Base-by-base conservation (phyloP, 2,888 invertebrate species). In the Lathronympha strigana region DNA sequence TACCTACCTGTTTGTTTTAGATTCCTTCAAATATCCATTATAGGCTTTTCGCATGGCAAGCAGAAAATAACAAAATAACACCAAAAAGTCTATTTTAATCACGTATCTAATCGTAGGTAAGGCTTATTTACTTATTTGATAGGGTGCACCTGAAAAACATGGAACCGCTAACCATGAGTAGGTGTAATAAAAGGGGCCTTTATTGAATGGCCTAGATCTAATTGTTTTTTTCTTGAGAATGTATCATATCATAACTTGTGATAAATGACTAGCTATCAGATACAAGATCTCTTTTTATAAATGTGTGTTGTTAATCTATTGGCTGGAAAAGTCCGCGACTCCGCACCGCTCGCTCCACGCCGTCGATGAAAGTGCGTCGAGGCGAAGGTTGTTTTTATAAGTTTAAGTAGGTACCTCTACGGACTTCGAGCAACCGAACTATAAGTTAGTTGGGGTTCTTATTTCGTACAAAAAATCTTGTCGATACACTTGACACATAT, bases 291-390 rank as follows among this genome's bases (percentile, higher is more conserved):
- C 19, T 19, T 43, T 3, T 19, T 19, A 4, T 19, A 2, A 43
- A 43, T 3, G 19, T 19, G 17, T 6, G 15, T 17, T 17, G 43
- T 11, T 28, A n/a, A 33, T 21, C 40, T 58, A 23, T 51, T 63
- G 63, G 63, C 15, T 33, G 50, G 31, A 63, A 63, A 40, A 57
- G 13, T 43, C 50, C 25, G 33, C n/a, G n/a, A n/a, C 55, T 17
- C 28, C 28, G 31, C 49, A 45, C 53, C n/a, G n/a, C n/a, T n/a
- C 40, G 17, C 23, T 49, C 38, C 28, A 36, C 38, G 31, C 21
- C 49, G 38, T n/a, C 38, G 38, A 49, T 63, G 49, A 40, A 50
- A 57, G 40, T 54, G 62, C 54, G 54, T 62, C 47, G 43, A 9
- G 25, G 55, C 43, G 33, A 51, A 43, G 33, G 47, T 43, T 63